Evolutionary conservation across 2,113 vertebrate genomes (phyloP).

Genomic region (Psammodynastes pulverulentus): DNA sequence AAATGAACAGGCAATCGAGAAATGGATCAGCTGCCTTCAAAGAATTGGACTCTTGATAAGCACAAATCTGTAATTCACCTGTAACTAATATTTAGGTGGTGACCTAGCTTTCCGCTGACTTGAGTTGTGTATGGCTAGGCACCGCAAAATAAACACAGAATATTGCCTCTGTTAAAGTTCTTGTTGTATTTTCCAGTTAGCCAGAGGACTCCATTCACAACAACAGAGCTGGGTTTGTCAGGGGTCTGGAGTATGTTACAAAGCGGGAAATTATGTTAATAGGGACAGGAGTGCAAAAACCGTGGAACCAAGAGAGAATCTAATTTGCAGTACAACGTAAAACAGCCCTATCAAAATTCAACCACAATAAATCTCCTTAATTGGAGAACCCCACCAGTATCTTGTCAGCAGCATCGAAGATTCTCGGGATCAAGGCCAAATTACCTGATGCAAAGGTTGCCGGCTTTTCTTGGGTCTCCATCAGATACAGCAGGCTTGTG

Average conservation of each 20-base stretch:
- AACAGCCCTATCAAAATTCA: constrained; percentile 21
- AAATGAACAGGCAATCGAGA: too few relatives aligned
- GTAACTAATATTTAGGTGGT: not conserved
- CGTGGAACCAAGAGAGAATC: not conserved
- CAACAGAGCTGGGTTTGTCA: not conserved
- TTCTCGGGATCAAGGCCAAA: not conserved
- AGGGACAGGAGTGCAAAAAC: not conserved
- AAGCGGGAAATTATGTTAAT: not conserved
- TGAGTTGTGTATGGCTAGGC: not conserved
- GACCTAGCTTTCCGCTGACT: not conserved
- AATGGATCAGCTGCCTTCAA: not conserved
- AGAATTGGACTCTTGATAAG: not conserved
- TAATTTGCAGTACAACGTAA: not conserved
- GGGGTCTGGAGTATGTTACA: not conserved
- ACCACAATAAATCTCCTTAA: constrained; percentile 13
- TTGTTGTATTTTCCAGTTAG: not conserved
- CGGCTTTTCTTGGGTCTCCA: not conserved
- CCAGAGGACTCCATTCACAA: not conserved
- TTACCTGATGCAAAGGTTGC: not conserved
- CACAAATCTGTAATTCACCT: not conserved
- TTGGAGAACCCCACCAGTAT: not conserved
- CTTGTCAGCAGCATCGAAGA: not conserved
- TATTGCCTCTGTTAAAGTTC: not conserved
- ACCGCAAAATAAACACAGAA: not conserved
- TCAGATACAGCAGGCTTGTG: not conserved